Conservation (phyloP, 2,113 vertebrate genomes). For the human region DNA sequence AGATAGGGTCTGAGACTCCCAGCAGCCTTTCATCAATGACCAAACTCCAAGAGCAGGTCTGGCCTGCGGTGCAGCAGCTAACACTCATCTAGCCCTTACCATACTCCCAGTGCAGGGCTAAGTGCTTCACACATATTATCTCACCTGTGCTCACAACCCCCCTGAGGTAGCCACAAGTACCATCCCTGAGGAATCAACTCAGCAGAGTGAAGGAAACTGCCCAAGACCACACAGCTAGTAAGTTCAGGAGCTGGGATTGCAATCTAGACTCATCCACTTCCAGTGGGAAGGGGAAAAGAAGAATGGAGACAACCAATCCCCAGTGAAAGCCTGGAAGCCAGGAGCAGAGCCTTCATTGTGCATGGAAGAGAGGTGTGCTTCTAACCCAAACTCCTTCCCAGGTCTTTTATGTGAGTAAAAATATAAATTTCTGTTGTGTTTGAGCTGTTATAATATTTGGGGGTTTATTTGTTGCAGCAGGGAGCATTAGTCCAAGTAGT, state of each 20-base stretch:
- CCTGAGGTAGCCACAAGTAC: background rate
- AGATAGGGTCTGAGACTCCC: background rate
- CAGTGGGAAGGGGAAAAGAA: background rate
- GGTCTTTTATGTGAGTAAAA: background rate
- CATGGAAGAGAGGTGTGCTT: background rate
- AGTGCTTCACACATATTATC: background rate
- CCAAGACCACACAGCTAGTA: background rate
- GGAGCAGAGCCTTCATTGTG: background rate
- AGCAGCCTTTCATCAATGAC: background rate
- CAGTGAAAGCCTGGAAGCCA: background rate
- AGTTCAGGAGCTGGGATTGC: background rate
- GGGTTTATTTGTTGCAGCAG: too few relatives aligned
- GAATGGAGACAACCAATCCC: background rate
- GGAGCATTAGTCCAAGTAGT: background rate
- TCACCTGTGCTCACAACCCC: background rate
- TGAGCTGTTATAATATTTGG: background rate
- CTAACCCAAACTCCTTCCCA: background rate
- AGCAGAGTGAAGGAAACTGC: background rate
- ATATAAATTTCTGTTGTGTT: background rate
- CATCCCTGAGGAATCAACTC: background rate
- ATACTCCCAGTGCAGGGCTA: rapidly evolving
- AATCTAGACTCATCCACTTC: background rate
- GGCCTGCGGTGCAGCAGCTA: rapidly evolving
- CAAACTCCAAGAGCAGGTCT: background rate
- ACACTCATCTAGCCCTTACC: rapidly evolving